These are phyloP conservation scores for Hylaeus volcanicus DNA, from an alignment of 1,140 invertebrate genomes.

Conservation along the genomic window DNA sequence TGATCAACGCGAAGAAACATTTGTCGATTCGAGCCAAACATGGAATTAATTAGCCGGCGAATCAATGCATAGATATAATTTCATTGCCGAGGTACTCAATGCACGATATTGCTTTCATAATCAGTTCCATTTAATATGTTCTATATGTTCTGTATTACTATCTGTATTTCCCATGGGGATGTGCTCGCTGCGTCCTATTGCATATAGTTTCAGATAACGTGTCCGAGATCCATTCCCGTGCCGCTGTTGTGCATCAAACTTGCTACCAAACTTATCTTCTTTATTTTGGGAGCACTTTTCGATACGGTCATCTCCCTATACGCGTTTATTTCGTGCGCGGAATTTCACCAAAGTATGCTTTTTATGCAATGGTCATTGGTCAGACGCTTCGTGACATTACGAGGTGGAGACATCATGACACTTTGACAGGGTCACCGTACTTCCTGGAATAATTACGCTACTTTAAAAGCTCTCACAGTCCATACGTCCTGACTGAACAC, in stretches of 20 bases:
- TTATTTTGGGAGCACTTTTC: background rate
- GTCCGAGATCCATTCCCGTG: background rate
- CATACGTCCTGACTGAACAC: background rate
- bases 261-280: constrained; percentile 5
- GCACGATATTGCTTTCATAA: constrained; percentile 8
- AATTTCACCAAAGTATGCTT: background rate
- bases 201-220: constrained; percentile 20
- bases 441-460: too few relatives aligned
- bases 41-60: background rate
- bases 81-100: constrained; percentile 9
- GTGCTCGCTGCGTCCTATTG: background rate
- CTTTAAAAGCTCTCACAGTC: background rate
- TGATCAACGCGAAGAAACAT: background rate
- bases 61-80: constrained; percentile 12
- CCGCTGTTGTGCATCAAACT: background rate
- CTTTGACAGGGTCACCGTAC: too few relatives aligned
- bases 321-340: background rate
- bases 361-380: background rate
- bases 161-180: constrained; percentile 52
- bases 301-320: background rate
- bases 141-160: constrained; percentile 25
- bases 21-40: background rate
- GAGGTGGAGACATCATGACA: too few relatives aligned
- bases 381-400: too few relatives aligned
- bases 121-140: constrained; percentile 37